Percentiles rank a stretch among this genome's conserved stretches.
These are phyloP conservation scores for Listronotus bonariensis DNA, from an alignment of 1,140 invertebrate species.

Conservation along the genomic window DNA sequence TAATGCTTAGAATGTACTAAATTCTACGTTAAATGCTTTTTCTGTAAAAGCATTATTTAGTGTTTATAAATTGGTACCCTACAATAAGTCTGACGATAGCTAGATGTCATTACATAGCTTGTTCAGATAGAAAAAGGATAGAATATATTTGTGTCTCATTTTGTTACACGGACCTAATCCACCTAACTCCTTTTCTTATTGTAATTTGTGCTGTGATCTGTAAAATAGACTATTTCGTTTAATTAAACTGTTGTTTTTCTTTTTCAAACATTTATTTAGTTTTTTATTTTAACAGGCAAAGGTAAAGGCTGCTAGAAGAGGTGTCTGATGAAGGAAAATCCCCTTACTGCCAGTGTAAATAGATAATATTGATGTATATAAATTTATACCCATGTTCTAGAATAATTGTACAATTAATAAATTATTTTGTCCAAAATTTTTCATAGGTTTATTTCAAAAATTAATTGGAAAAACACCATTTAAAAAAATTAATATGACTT, in stretches of 20 bases:
- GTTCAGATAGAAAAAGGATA: slow-evolving; percentile 19
- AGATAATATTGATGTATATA: too few relatives aligned
- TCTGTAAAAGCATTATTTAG: slow-evolving; percentile 15
- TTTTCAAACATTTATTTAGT: slow-evolving; percentile 18
- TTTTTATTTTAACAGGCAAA: slow-evolving; percentile 46
- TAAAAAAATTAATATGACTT: too few relatives aligned
- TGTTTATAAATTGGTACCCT: background rate
- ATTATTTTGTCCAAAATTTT: too few relatives aligned
- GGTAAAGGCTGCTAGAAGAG: slow-evolving; percentile 28
- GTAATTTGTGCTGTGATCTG: slow-evolving; percentile 50
- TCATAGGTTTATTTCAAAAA: too few relatives aligned
- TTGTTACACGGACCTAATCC: slow-evolving; percentile 26
- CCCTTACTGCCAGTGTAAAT: too few relatives aligned
- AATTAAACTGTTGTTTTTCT: slow-evolving; percentile 26
- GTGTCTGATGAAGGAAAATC: too few relatives aligned
- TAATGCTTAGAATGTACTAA: slow-evolving; percentile 20
- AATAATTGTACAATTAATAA: too few relatives aligned
- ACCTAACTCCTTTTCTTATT: slow-evolving; percentile 30
- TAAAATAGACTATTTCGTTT: slow-evolving; percentile 26
- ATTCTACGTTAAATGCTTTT: slow-evolving; percentile 7
- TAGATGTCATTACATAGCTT: slow-evolving; percentile 42
- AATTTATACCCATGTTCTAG: too few relatives aligned
- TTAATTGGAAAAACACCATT: too few relatives aligned
- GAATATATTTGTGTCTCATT: slow-evolving; percentile 22
- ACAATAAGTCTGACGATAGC: slow-evolving; percentile 17